A percentile compares a stretch with the other conserved stretches of the same genome.
These are phyloP conservation scores for Dione vanillae DNA, from an alignment of 2,888 invertebrate genomes.

Conservation along the genomic window DNA sequence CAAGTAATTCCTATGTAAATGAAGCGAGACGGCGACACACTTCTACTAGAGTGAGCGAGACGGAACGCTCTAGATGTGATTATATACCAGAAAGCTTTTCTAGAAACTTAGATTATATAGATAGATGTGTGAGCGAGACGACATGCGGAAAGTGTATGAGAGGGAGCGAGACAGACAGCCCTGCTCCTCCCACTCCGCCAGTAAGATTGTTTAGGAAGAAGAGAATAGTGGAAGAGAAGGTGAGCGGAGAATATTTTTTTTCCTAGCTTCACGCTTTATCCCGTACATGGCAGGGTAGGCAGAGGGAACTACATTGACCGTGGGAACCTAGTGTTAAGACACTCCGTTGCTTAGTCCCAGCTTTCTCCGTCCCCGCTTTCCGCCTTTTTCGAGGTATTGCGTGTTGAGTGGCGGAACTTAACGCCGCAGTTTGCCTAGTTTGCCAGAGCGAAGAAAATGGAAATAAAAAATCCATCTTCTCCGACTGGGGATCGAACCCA, in stretches of 20 bases:
- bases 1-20: constrained; percentile 39
- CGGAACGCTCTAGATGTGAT: not conserved
- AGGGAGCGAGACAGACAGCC: constrained; percentile 55
- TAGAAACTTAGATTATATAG: not conserved
- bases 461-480: too few species aligned
- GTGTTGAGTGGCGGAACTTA: too few species aligned
- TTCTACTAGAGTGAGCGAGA: constrained; percentile 36
- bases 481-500: too few species aligned
- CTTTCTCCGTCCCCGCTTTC: too few species aligned
- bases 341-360: too few species aligned
- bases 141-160: constrained; percentile 35
- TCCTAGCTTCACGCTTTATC: too few species aligned
- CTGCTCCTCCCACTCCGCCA: constrained; percentile 60
- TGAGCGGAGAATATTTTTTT: constrained; percentile 43
- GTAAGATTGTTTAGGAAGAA: constrained; percentile 55
- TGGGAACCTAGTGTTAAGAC: too few species aligned
- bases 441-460: too few species aligned
- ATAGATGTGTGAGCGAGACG: constrained; percentile 6
- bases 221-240: constrained; percentile 48
- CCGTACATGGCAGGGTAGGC: too few species aligned
- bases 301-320: too few species aligned
- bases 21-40: constrained; percentile 46
- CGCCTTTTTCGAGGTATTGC: too few species aligned
- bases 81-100: not conserved
- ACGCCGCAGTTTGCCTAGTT: too few species aligned